These are phyloP conservation scores for Barypeithes pellucidus DNA, from an alignment of 2,888 invertebrate genomes.

Conservation along the genomic window DNA sequence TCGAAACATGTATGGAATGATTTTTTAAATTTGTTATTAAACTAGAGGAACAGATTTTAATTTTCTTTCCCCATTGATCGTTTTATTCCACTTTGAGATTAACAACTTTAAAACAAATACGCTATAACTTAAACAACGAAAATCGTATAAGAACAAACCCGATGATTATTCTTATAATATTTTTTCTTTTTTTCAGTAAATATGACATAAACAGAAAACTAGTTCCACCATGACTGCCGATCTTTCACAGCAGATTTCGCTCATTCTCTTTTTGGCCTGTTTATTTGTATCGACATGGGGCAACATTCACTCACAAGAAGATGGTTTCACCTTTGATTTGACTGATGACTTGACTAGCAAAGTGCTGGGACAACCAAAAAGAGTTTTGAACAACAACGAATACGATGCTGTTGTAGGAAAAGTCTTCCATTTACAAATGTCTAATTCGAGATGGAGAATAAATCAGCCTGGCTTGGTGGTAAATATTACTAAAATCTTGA, in stretches of 20 bases:
- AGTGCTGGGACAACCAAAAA: conserved; percentile 54
- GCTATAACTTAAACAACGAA: too few species aligned
- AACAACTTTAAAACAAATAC: too few species aligned
- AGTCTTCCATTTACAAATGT: conserved; percentile 82
- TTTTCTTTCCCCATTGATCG: too few species aligned
- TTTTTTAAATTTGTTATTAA: too few species aligned
- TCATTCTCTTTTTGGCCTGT: conserved; percentile 19
- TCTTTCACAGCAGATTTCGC: conserved; percentile 1
- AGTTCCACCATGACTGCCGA: conserved; percentile 41
- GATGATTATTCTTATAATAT: background rate
- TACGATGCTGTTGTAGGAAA: conserved; percentile 81
- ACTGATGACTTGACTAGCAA: conserved; percentile 66
- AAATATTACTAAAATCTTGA: too few species aligned
- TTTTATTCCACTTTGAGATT: too few species aligned
- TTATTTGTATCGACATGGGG: conserved; percentile 15
- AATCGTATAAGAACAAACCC: too few species aligned
- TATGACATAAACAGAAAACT: conserved; percentile 47
- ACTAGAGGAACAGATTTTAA: too few species aligned
- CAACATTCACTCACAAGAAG: conserved; percentile 59
- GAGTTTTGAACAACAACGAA: conserved; percentile 73
- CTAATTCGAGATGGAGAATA: conserved; percentile 79
- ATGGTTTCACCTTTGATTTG: conserved; percentile 69
- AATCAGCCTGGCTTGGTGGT: conserved; percentile 82
- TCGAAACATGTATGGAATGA: too few species aligned
- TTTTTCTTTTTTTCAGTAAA: conserved; percentile 51